phyloP scores from a whole-genome alignment of 2,888 invertebrate species.

The Agrotis puta region DNA sequence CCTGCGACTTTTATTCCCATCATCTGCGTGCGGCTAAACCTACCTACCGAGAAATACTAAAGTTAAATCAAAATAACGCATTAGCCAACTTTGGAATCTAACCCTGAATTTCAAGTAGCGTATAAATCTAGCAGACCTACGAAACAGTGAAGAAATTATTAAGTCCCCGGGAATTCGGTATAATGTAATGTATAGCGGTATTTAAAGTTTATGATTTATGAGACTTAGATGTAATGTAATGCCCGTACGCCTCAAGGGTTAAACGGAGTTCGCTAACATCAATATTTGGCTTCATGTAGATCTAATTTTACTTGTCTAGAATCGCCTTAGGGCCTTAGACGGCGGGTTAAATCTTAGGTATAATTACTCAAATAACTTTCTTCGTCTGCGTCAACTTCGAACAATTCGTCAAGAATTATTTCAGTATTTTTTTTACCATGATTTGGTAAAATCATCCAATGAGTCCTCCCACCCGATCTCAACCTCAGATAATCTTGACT shows the following conservation, averaged over 20 bases:
- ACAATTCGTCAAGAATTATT: background rate
- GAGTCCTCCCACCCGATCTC: too few species aligned
- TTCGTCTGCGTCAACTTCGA: background rate
- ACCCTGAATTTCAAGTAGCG: background rate
- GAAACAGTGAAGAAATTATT: background rate
- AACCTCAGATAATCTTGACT: too few species aligned
- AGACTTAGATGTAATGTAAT: slow-evolving; percentile 7
- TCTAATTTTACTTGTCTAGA: slow-evolving; percentile 3
- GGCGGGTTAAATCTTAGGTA: background rate
- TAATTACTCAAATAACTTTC: background rate
- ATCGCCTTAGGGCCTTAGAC: slow-evolving; percentile 5
- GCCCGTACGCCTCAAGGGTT: slow-evolving; percentile 9
- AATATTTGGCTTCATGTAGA: slow-evolving; percentile 13
- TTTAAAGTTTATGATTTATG: slow-evolving; percentile 24
- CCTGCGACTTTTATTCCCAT: background rate
- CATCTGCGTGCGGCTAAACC: background rate
- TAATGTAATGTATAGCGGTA: slow-evolving; percentile 1
- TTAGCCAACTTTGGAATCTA: background rate
- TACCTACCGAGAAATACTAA: too few species aligned
- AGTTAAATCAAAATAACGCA: background rate
- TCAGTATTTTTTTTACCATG: too few species aligned
- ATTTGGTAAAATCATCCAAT: too few species aligned
- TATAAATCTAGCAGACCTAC: background rate
- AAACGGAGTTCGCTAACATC: slow-evolving; percentile 20
- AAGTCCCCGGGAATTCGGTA: background rate